These are phyloP conservation scores for Leptinotarsa peninsularis DNA, from an alignment of 2,888 invertebrate species.

Conservation along the genomic window DNA sequence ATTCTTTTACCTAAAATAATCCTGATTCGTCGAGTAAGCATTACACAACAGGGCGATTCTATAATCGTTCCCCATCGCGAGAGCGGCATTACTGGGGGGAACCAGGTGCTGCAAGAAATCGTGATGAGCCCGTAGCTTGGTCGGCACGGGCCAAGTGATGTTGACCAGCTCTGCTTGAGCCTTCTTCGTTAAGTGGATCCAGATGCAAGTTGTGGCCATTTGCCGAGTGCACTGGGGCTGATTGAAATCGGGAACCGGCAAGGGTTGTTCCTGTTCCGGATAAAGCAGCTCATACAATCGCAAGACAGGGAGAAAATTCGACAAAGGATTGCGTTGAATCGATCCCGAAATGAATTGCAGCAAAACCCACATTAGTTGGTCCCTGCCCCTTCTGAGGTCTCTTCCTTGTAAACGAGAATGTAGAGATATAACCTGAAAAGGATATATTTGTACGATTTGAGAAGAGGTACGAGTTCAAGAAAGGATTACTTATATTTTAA, in stretches of 20 bases:
- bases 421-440: conserved; percentile 75
- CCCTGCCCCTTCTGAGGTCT: conserved; percentile 89
- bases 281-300: conserved; percentile 92
- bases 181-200: conserved; percentile 95
- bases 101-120: conserved; percentile 89
- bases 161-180: conserved; percentile 88
- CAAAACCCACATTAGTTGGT: conserved; percentile 99
- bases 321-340: conserved; percentile 91
- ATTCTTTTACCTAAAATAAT: conserved; percentile 70
- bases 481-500: too few species aligned
- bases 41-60: conserved; percentile 93
- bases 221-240: conserved; percentile 88
- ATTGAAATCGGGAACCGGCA: conserved; percentile 89
- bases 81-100: conserved; percentile 76
- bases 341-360: conserved; percentile 97
- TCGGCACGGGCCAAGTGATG: conserved; percentile 60
- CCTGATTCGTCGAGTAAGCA: conserved; percentile 94
- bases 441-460: neutral
- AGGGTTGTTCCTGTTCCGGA: conserved; percentile 89
- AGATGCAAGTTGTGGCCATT: conserved; percentile 95
- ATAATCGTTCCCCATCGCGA: conserved; percentile 87
- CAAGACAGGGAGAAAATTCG: conserved; percentile 90
- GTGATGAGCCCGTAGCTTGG: conserved; percentile 61
- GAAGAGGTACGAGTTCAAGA: neutral
- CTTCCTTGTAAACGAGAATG: conserved; percentile 74